Evolutionary conservation across 1,140 invertebrate species (phyloP).

Genomic region (Philaenus spumarius): DNA sequence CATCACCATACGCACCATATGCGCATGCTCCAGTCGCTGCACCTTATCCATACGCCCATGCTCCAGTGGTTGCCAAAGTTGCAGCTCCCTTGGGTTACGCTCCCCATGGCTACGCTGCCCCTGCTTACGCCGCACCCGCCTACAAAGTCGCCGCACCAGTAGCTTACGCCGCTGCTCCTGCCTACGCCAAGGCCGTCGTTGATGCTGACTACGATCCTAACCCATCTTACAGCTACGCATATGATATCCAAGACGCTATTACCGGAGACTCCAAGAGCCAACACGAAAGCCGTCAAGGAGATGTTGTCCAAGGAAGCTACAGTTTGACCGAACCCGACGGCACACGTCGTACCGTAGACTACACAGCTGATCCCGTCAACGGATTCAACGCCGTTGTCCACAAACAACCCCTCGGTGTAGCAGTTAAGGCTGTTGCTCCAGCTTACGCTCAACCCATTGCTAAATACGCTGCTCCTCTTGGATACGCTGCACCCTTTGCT

Average conservation of each 20-base stretch:
- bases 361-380: constrained; percentile 33
- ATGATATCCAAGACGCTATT: constrained; percentile 32
- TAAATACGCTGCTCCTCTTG: no score
- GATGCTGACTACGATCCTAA: constrained; percentile 44
- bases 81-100: constrained; percentile 20
- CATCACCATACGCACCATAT: no score
- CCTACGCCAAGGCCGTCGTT: constrained; percentile 17
- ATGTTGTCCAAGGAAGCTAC: constrained; percentile 60
- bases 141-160: constrained; percentile 4
- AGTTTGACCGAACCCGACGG: constrained; percentile 38
- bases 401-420: constrained; percentile 26
- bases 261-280: constrained; percentile 36
- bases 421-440: constrained; percentile 31
- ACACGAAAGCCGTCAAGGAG: constrained; percentile 49
- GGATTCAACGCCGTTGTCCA: constrained; percentile 27
- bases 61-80: neutral
- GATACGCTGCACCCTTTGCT: constrained; percentile 37
- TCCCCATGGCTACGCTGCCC: no score
- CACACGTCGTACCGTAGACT: constrained; percentile 32
- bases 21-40: neutral
- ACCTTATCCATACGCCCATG: constrained; percentile 17
- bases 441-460: constrained; percentile 23
- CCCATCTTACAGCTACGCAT: constrained; percentile 34
- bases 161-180: constrained; percentile 14
- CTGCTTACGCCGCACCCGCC: no score